Percentiles rank a stretch among this genome's conserved stretches.
These are phyloP conservation scores for Oreochromis spilurus DNA, from an alignment of 2,113 vertebrate species.

Conservation along the genomic window DNA sequence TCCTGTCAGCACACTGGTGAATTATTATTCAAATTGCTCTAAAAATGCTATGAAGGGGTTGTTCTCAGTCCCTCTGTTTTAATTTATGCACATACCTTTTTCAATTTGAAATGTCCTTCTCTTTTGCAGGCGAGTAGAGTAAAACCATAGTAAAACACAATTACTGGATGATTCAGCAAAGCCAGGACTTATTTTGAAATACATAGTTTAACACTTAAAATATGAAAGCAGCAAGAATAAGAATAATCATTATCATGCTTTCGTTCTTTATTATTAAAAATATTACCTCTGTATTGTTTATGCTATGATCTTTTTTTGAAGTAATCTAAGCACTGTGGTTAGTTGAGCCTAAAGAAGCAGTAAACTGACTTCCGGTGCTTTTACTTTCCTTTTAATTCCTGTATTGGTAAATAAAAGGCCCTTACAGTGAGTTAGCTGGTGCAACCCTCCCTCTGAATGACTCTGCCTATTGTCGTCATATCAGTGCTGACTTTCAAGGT, in stretches of 20 bases:
- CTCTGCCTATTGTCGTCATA: neutral
- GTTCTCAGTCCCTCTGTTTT: neutral
- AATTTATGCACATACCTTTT: neutral
- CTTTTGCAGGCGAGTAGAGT: neutral
- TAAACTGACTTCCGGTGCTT: neutral
- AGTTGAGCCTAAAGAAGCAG: neutral
- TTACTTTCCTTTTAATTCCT: neutral
- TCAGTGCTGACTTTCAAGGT: neutral
- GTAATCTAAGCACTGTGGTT: neutral
- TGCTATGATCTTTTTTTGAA: neutral
- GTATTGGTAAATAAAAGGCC: neutral
- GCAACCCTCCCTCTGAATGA: neutral
- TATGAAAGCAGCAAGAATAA: neutral
- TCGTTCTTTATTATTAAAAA: neutral
- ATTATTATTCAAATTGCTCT: neutral
- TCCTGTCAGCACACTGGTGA: neutral
- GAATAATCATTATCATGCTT: neutral
- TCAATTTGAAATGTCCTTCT: neutral
- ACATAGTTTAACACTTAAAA: neutral
- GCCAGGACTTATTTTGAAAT: neutral
- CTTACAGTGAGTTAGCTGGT: neutral
- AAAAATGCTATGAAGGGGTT: neutral
- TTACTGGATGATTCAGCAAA: neutral
- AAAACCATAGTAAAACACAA: neutral
- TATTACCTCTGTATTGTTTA: neutral